phyloP scores from a whole-genome alignment of 2,797 vertebrate species.

The Myiothlypis chrysogaster region DNA sequence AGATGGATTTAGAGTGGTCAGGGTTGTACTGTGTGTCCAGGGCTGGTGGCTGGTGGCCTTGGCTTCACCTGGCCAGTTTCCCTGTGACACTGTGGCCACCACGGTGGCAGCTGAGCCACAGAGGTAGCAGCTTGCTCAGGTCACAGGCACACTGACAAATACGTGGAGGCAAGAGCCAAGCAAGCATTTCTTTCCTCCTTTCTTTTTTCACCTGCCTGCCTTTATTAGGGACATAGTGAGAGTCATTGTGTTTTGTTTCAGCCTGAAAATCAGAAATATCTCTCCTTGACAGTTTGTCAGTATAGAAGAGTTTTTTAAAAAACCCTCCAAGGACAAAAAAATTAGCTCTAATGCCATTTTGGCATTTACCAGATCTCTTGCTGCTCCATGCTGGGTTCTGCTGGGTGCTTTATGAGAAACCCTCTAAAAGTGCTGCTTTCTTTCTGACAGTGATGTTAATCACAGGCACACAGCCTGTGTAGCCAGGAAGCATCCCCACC shows the following conservation, averaged over 20 bases:
- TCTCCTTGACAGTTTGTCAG: neutral
- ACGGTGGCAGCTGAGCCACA: accelerated
- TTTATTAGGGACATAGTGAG: neutral
- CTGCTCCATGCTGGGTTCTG: neutral
- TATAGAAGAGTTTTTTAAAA: neutral
- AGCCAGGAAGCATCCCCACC: neutral
- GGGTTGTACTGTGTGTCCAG: neutral
- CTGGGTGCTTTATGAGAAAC: slow-evolving; percentile 17
- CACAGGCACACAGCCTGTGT: accelerated
- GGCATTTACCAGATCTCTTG: neutral
- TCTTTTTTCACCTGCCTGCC: slow-evolving; percentile 7
- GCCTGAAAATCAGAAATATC: slow-evolving; percentile 35
- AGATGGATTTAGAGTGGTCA: neutral
- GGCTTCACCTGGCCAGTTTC: neutral
- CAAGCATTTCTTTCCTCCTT: neutral
- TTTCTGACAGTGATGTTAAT: neutral
- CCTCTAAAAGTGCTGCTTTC: neutral
- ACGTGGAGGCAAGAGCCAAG: neutral
- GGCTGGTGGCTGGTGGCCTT: neutral
- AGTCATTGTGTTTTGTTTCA: slow-evolving; percentile 1
- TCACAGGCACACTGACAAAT: neutral
- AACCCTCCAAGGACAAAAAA: neutral
- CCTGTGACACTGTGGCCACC: accelerated
- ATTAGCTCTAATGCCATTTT: neutral
- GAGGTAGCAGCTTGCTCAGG: neutral